phyloP scores from a whole-genome alignment of 2,888 invertebrate genomes.

The Harpalus rubripes region DNA sequence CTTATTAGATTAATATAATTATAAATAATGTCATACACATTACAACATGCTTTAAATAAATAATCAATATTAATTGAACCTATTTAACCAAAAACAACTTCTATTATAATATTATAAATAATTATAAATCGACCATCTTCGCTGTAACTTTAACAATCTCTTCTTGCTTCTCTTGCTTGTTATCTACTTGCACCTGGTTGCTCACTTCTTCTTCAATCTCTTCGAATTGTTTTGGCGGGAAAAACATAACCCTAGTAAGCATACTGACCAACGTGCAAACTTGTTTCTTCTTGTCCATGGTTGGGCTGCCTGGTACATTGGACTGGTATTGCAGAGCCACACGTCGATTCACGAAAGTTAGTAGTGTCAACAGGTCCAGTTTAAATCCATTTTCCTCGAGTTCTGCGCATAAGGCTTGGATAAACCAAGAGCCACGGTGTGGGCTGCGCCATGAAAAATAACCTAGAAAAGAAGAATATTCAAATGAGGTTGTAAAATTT shows the following conservation, averaged over 20 bases:
- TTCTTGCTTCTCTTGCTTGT: not conserved
- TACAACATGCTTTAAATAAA: not conserved
- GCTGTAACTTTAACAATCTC: not conserved
- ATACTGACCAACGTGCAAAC: conserved; percentile 85
- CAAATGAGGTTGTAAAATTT: too few relatives aligned
- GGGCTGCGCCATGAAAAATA: conserved; percentile 85
- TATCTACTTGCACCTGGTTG: not conserved
- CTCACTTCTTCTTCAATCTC: not conserved
- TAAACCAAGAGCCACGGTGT: conserved; percentile 85
- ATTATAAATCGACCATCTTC: not conserved
- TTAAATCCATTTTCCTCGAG: conserved; percentile 75
- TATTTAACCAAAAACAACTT: not conserved
- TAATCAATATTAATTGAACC: not conserved
- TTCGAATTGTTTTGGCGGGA: conserved; percentile 71
- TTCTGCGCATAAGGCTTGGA: conserved; percentile 83
- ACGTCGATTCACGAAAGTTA: conserved; percentile 82
- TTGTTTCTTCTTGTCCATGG: conserved; percentile 82
- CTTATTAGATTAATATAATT: too few relatives aligned
- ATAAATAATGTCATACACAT: too few relatives aligned
- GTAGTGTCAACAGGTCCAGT: conserved; percentile 82
- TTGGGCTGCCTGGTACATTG: conserved; percentile 75
- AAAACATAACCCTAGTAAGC: conserved; percentile 81
- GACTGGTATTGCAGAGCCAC: conserved; percentile 85
- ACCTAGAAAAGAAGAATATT: conserved; percentile 76
- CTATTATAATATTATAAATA: not conserved